These are phyloP conservation scores for Syngnathus typhle DNA, from an alignment of 2,113 vertebrate genomes.

Conservation along the genomic window DNA sequence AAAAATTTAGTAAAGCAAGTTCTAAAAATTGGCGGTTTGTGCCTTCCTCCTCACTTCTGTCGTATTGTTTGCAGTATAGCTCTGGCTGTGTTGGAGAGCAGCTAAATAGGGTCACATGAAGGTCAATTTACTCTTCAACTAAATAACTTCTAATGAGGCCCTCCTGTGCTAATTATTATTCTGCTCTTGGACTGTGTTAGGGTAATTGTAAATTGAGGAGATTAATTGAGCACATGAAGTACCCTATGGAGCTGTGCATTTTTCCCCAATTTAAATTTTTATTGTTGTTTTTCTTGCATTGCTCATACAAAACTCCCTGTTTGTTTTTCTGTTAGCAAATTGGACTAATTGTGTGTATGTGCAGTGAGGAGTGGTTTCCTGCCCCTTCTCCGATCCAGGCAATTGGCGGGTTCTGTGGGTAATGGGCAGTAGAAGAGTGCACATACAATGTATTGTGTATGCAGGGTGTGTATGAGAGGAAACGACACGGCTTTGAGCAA, in stretches of 20 bases:
- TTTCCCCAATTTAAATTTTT: not conserved
- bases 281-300: not conserved
- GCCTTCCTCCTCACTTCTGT: no score
- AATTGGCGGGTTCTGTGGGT: no score
- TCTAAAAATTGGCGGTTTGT: not conserved
- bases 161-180: constrained; percentile 40
- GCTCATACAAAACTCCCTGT: constrained; percentile 7
- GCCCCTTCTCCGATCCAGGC: no score
- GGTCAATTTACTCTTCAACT: constrained; percentile 36
- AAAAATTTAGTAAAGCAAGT: not conserved
- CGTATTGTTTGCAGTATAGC: not conserved
- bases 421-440: no score
- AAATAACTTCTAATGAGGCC: constrained; percentile 44
- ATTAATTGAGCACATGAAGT: constrained; percentile 5
- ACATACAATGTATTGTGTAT: no score
- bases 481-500: no score
- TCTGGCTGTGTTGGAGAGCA: not conserved
- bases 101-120: constrained; percentile 3
- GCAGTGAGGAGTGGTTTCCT: no score
- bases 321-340: no score
- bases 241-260: not conserved
- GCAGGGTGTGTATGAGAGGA: no score
- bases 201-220: constrained; percentile 31
- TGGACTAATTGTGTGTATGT: no score
- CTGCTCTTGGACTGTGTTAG: constrained; percentile 16